Percentiles rank a stretch among this genome's conserved stretches.
These are phyloP conservation scores for Polyommatus icarus DNA, from an alignment of 2,888 invertebrate species.

Conservation along the genomic window DNA sequence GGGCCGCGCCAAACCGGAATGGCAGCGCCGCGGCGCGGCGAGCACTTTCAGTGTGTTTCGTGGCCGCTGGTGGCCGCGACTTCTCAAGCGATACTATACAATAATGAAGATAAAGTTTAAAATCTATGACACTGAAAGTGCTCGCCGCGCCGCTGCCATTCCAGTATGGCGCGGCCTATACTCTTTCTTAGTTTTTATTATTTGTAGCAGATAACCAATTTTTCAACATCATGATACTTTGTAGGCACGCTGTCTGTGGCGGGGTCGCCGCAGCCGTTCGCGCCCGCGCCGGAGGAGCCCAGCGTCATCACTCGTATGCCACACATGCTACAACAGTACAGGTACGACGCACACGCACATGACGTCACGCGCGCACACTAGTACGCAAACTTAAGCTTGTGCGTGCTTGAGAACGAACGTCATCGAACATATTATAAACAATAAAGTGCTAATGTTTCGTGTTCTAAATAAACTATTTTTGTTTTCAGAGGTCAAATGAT, in stretches of 20 bases:
- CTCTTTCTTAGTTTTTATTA: no score
- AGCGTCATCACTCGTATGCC: conserved; percentile 77
- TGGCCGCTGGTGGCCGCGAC: no score
- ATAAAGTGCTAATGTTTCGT: neutral
- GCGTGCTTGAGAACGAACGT: neutral
- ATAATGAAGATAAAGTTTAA: no score
- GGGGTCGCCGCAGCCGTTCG: conserved; percentile 76
- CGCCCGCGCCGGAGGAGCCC: conserved; percentile 71
- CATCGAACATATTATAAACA: no score
- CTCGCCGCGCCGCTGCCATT: no score
- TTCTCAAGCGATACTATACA: no score
- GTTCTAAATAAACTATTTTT: neutral
- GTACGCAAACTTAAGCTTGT: neutral
- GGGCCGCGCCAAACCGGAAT: no score
- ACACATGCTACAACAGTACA: conserved; percentile 75
- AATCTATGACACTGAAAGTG: no score
- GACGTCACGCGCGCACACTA: neutral
- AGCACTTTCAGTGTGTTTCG: no score
- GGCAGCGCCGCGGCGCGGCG: no score
- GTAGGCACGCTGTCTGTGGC: conserved; percentile 75
- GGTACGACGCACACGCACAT: conserved; percentile 47
- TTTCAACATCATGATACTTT: neutral
- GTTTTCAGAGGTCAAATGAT: conserved; percentile 66
- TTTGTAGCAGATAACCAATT: neutral
- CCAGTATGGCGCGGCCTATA: no score